Percentiles rank a stretch among this genome's conserved stretches.
Conservation (phyloP, 2,113 vertebrate species). For the Pedetes capensis region DNA sequence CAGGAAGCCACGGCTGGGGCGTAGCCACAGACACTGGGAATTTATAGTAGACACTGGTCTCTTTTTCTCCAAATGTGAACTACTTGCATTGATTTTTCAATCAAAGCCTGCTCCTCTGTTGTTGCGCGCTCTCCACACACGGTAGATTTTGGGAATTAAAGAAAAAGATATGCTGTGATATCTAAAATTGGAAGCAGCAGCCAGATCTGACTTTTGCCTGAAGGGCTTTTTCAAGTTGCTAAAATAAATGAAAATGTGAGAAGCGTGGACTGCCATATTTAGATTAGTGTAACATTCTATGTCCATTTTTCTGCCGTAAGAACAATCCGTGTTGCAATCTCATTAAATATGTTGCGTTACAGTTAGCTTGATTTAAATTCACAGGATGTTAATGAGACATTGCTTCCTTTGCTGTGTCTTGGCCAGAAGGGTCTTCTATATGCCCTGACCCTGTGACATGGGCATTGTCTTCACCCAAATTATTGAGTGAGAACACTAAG, state of each 20-base stretch:
- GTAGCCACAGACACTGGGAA: neutral
- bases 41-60: neutral
- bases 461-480: neutral
- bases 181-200: slow-evolving; percentile 24
- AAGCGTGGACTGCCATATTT: slow-evolving; percentile 24
- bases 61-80: neutral
- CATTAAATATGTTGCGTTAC: neutral
- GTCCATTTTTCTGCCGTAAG: neutral
- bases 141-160: neutral
- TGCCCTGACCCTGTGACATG: neutral
- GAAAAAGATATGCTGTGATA: neutral
- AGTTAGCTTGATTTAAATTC: neutral
- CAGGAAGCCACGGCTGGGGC: neutral
- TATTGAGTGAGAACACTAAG: neutral
- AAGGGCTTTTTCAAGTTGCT: slow-evolving; percentile 9
- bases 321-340: neutral
- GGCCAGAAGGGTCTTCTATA: neutral
- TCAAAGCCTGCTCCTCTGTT: neutral
- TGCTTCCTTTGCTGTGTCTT: neutral
- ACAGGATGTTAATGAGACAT: neutral
- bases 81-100: neutral
- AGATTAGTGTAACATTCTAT: neutral
- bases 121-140: neutral
- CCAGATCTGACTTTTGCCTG: slow-evolving; percentile 9
- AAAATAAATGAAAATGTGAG: slow-evolving; percentile 49